These are phyloP conservation scores for Periphyllus acericola DNA, from an alignment of 2,888 invertebrate species.

Conservation along the genomic window DNA sequence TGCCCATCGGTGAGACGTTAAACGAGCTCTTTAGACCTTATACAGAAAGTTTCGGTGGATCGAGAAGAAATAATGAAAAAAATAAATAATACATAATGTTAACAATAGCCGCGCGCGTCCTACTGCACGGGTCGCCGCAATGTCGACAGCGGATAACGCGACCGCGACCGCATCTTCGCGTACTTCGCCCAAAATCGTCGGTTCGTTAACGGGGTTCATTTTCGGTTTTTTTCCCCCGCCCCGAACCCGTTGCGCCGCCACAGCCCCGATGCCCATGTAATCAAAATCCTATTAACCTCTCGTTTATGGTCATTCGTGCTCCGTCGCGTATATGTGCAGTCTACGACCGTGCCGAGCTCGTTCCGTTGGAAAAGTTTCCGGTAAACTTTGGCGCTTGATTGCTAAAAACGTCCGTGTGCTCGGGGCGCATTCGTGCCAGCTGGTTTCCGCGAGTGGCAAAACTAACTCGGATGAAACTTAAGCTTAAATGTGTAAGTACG, in stretches of 20 bases:
- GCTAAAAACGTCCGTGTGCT: constrained; percentile 11
- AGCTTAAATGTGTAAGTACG: background rate
- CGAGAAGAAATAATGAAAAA: background rate
- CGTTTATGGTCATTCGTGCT: background rate
- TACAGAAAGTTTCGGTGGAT: constrained; percentile 51
- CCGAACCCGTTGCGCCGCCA: background rate
- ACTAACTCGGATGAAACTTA: constrained; percentile 18
- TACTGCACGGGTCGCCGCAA: too few species aligned
- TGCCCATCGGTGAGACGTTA: constrained; percentile 49
- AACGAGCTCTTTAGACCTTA: constrained; percentile 61
- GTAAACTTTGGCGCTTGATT: constrained; percentile 24
- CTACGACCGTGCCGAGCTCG: background rate
- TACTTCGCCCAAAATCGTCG: background rate
- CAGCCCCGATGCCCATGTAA: background rate
- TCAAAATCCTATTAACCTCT: constrained; percentile 38
- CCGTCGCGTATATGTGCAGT: background rate
- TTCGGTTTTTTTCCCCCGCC: background rate
- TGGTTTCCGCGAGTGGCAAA: background rate
- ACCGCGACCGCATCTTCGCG: background rate
- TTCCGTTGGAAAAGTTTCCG: background rate
- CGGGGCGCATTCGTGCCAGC: background rate
- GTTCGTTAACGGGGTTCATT: background rate
- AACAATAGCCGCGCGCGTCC: constrained; percentile 31
- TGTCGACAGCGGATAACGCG: background rate
- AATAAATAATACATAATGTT: constrained; percentile 1